Percentiles rank a stretch among this genome's conserved stretches.
These are phyloP conservation scores for Meteorus colon DNA, from an alignment of 2,888 invertebrate species.

Conservation along the genomic window DNA sequence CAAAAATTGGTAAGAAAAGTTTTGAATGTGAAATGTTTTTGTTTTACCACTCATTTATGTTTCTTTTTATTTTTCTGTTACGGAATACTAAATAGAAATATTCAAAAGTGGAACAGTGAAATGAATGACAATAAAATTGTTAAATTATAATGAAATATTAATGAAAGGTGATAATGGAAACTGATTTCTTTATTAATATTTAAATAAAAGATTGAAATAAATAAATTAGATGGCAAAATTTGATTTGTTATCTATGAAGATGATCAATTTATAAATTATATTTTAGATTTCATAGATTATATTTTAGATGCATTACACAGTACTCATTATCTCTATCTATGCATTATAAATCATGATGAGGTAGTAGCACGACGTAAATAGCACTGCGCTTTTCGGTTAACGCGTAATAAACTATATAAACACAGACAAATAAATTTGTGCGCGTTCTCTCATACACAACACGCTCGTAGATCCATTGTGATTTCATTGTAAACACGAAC, in stretches of 20 bases:
- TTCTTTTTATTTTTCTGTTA: too few relatives aligned
- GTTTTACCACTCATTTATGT: too few relatives aligned
- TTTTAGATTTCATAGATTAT: background rate
- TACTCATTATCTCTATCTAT: conserved; percentile 67
- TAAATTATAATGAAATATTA: too few relatives aligned
- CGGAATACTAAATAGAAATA: too few relatives aligned
- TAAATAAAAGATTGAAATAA: too few relatives aligned
- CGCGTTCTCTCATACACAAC: conserved; percentile 61
- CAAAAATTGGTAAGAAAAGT: background rate
- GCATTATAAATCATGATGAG: conserved; percentile 65
- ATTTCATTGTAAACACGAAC: conserved; percentile 53
- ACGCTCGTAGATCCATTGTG: conserved; percentile 69
- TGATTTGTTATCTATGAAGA: background rate
- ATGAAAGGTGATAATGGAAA: too few relatives aligned
- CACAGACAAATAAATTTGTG: background rate
- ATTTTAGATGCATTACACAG: conserved; percentile 65
- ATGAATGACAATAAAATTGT: too few relatives aligned
- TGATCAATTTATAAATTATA: conserved; percentile 31
- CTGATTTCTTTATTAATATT: too few relatives aligned
- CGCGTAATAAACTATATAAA: conserved; percentile 64
- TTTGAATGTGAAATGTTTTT: too few relatives aligned
- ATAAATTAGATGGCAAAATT: background rate
- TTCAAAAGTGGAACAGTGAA: too few relatives aligned
- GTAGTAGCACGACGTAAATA: conserved; percentile 61
- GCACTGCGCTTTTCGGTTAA: conserved; percentile 61